phyloP scores from a whole-genome alignment of 1,140 invertebrate species.

The Megathymus violae region DNA sequence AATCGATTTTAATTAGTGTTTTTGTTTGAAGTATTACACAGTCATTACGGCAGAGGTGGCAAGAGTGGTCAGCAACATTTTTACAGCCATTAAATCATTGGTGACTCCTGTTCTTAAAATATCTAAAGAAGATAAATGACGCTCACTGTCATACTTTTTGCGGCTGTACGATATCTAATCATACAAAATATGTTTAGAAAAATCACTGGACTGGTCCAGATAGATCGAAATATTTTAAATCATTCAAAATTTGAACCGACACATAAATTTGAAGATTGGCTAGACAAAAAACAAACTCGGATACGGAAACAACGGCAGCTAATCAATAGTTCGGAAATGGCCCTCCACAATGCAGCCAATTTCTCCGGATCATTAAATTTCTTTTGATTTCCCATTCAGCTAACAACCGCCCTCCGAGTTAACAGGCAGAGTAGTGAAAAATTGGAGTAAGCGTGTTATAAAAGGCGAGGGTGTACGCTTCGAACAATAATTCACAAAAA shows the following conservation, averaged over 20 bases:
- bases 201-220: too few relatives aligned
- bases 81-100: background rate
- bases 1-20: constrained; percentile 53
- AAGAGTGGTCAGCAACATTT: background rate
- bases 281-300: background rate
- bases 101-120: too few relatives aligned
- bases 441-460: constrained; percentile 70
- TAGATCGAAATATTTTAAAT: too few relatives aligned
- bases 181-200: too few relatives aligned
- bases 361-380: constrained; percentile 57
- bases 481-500: constrained; percentile 80
- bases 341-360: constrained; percentile 52
- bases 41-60: constrained; percentile 5
- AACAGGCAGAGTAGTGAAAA: constrained; percentile 61
- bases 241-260: background rate
- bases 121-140: too few relatives aligned
- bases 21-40: constrained; percentile 20
- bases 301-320: constrained; percentile 15
- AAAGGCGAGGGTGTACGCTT: constrained; percentile 65
- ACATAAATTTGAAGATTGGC: constrained; percentile 10
- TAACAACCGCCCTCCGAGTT: constrained; percentile 46
- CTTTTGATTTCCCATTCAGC: constrained; percentile 52
- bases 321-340: constrained; percentile 38
- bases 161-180: too few relatives aligned
- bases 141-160: too few relatives aligned